Percentiles rank a stretch among this genome's conserved stretches.
Evolutionary conservation across 2,113 vertebrate species (phyloP).

Genomic region (Saguinus imperator): DNA sequence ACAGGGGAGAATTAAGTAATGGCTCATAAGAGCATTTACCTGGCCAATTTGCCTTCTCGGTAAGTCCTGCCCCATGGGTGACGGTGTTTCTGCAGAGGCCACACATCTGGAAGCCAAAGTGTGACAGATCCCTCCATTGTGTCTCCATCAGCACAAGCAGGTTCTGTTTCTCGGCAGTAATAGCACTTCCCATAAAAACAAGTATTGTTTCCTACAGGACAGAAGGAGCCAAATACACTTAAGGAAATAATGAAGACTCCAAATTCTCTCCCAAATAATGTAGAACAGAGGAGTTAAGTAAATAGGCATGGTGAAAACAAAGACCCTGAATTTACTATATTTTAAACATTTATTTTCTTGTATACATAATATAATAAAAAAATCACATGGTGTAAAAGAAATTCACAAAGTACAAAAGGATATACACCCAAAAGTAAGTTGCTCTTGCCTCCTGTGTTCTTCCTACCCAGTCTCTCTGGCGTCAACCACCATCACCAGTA

Average conservation of each 20-base stretch:
- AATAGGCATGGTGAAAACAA: background rate
- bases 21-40: conserved; percentile 80
- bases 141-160: conserved; percentile 95
- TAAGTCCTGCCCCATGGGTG: conserved; percentile 99
- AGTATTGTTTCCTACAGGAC: conserved; percentile 92
- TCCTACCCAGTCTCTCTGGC: background rate
- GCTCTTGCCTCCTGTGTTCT: background rate
- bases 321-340: background rate
- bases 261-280: background rate
- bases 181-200: conserved; percentile 99
- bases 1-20: background rate
- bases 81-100: conserved; percentile 98
- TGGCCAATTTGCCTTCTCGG: conserved; percentile 96
- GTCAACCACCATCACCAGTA: background rate
- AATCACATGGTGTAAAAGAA: background rate
- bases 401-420: background rate
- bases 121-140: conserved; percentile 96
- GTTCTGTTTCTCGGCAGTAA: conserved; percentile 97
- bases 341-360: background rate
- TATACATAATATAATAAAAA: background rate
- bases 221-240: background rate
- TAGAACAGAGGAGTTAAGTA: background rate
- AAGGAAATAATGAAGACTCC: background rate
- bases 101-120: conserved; percentile 97
- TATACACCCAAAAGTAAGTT: background rate